Conservation (phyloP, 2,113 vertebrate species). For the Garra rufa region DNA sequence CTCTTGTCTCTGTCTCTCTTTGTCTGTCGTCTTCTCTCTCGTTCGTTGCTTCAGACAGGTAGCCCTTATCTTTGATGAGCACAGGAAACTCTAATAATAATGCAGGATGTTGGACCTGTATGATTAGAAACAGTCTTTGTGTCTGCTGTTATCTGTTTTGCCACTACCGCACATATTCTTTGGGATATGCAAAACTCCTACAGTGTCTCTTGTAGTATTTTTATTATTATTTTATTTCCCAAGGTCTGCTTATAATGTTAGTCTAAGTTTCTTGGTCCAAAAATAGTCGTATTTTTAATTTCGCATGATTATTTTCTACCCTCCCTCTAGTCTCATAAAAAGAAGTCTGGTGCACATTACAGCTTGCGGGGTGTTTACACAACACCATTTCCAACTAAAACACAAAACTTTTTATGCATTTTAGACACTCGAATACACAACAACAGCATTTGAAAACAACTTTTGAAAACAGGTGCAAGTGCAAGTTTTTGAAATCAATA, state of each 20-base stretch:
- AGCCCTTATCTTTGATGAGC: slow-evolving; percentile 34
- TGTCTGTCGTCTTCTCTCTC: not conserved
- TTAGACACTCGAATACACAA: not conserved
- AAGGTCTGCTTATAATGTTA: not conserved
- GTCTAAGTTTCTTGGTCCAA: not conserved
- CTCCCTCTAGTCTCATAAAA: not conserved
- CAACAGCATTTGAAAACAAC: not conserved
- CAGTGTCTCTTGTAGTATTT: not conserved
- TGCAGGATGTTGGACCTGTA: slow-evolving; percentile 25
- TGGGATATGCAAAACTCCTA: not conserved
- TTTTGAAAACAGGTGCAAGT: too few species aligned
- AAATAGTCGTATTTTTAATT: not conserved
- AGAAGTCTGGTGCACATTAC: not conserved
- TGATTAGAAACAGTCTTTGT: slow-evolving; percentile 17
- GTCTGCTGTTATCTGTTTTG: not conserved
- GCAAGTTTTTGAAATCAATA: not conserved
- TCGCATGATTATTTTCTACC: not conserved
- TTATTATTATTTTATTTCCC: not conserved
- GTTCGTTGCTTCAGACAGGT: not conserved
- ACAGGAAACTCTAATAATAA: slow-evolving; percentile 32
- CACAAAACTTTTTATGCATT: not conserved
- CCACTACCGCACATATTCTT: not conserved
- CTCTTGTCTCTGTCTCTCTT: slow-evolving; percentile 16
- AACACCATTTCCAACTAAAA: not conserved
- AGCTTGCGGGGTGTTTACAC: not conserved